Evolutionary conservation across 2,797 vertebrate species (phyloP).

Genomic region (Anisognathus igniventris): DNA sequence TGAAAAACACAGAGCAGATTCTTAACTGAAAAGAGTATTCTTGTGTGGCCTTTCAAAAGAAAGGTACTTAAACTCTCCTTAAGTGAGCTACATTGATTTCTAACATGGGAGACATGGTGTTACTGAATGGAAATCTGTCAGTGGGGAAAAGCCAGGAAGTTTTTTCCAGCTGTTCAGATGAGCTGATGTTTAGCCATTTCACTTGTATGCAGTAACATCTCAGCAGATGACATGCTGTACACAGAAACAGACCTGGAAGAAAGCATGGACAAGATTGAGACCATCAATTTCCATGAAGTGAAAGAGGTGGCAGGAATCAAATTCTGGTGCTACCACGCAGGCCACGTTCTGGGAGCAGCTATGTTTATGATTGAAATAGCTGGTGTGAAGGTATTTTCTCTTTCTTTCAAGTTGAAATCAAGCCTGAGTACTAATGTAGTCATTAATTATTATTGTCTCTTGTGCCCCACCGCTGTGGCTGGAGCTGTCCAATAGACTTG

Average conservation of each 20-base stretch:
- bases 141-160: neutral
- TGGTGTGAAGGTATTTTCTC: slow-evolving; percentile 86
- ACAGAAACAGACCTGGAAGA: slow-evolving; percentile 95
- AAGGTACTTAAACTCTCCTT: neutral
- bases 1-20: neutral
- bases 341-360: slow-evolving; percentile 92
- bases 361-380: slow-evolving; percentile 99
- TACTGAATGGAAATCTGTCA: neutral
- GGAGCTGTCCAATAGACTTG: neutral
- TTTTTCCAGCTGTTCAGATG: neutral
- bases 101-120: accelerated
- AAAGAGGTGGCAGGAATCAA: slow-evolving; percentile 97
- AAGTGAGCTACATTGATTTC: neutral
- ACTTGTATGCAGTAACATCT: slow-evolving; percentile 85
- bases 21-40: neutral
- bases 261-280: slow-evolving; percentile 99
- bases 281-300: slow-evolving; percentile 98
- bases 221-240: slow-evolving; percentile 96
- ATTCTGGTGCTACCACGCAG: slow-evolving; percentile 96
- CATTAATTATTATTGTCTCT: neutral
- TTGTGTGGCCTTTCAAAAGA: neutral
- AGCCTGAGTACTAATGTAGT: neutral
- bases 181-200: slow-evolving; percentile 26
- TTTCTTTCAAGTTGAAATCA: neutral
- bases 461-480: neutral